Conservation (phyloP, 2,797 vertebrate species). For the Lemur catta region DNA sequence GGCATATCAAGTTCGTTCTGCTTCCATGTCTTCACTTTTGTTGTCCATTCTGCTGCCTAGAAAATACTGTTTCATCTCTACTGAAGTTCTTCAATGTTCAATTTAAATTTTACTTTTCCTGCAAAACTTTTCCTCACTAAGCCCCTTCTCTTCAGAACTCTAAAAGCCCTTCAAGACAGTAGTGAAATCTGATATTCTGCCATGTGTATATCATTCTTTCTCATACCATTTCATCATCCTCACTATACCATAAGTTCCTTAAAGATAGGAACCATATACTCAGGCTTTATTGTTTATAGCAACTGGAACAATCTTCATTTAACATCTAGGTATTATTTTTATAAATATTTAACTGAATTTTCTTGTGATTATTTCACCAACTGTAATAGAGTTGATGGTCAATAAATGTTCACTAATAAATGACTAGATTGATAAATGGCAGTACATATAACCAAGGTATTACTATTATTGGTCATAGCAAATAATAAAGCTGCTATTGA, state of each 20-base stretch:
- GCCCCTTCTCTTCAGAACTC: background rate
- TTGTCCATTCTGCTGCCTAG: background rate
- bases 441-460: background rate
- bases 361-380: slow-evolving; percentile 38
- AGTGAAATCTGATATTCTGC: background rate
- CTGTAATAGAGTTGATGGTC: background rate
- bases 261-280: background rate
- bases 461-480: background rate
- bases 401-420: slow-evolving; percentile 29
- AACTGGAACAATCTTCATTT: slow-evolving; percentile 27
- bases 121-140: background rate
- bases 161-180: background rate
- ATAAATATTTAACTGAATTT: slow-evolving; percentile 6
- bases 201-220: background rate
- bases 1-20: background rate
- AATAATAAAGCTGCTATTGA: slow-evolving; percentile 1
- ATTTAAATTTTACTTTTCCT: background rate
- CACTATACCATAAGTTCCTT: background rate
- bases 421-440: background rate
- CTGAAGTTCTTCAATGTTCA: background rate
- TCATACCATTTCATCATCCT: background rate
- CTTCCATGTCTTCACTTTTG: background rate
- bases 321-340: background rate
- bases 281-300: background rate
- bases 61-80: background rate